Evolutionary conservation across 2,888 invertebrate genomes (phyloP), one percentile per base, ranked within the genome.

Genomic region (Caenorhabditis virilis): DNA sequence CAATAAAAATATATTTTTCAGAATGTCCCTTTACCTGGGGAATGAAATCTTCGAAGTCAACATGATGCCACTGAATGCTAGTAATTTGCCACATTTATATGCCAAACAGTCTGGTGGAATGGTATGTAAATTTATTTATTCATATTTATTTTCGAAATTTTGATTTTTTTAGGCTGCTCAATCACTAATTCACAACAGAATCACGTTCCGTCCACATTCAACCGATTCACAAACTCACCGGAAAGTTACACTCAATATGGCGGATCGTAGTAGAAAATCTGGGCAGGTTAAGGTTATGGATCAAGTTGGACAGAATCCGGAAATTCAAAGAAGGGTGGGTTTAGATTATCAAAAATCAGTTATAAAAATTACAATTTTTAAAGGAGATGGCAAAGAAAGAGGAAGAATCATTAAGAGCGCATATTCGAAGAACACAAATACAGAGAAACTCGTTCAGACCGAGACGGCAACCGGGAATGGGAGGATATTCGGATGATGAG

Each of bases 181-280:
- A 84, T 92, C 95, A 0, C 93, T 98, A 27, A 97, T 98, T 87
- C 88, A 92, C 38, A 95, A 94, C 0, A 97, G 97, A 85, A 87
- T 98, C 0, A 92, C 93, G 1, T 98, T 98, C 89, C 88, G 97
- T 41, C 98, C 98, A 0, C 95, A 95, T 84, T 97, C 97, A 0
- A 98, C 97, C 0, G 97, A 98, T 84, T 95, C 95, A 22, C 94
- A 95, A 86, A 98, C 98, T 0, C 97, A 98, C 85, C 89, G 95
- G 74, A 98, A 98, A 88, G 69, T 75, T 91, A 98, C 97, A 0
- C 88, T 97, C 85, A 95, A 95, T 0, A 87, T 97, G 74, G 97
- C 97, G 0, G 97, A 98, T 85, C 88, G 95, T 51, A 91, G 93
- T 41, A 90, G 91, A 49, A 95, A 95, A 85, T 91, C 93, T 0